Conservation (phyloP, 2,797 vertebrate species). For the Orestias chungarensis region DNA sequence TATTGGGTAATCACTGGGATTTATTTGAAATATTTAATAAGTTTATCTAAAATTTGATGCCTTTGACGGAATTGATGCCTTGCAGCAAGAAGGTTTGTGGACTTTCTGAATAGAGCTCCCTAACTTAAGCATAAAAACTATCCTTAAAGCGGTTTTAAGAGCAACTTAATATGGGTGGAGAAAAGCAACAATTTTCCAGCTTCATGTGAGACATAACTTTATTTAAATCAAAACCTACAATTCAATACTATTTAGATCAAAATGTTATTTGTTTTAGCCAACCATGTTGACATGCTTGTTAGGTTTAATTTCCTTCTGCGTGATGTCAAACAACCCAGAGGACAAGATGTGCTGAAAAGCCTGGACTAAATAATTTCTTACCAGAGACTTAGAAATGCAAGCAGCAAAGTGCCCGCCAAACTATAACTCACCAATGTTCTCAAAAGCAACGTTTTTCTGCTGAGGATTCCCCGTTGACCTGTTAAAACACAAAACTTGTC, state of each 20-base stretch:
- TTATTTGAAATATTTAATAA: not conserved
- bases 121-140: too few species aligned
- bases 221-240: slow-evolving; percentile 17
- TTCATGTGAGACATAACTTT: slow-evolving; percentile 51
- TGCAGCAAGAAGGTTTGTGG: too few species aligned
- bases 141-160: too few species aligned
- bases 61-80: too few species aligned
- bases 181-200: not conserved
- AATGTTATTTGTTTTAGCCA: slow-evolving; percentile 44
- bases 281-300: slow-evolving; percentile 13
- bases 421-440: slow-evolving; percentile 22
- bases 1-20: not conserved
- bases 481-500: slow-evolving; percentile 49
- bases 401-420: slow-evolving; percentile 32
- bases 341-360: slow-evolving; percentile 45
- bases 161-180: too few species aligned
- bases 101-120: too few species aligned
- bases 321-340: slow-evolving; percentile 64
- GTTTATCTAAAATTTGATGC: not conserved
- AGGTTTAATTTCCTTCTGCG: slow-evolving; percentile 50
- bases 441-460: slow-evolving; percentile 28
- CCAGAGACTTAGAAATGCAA: slow-evolving; percentile 46
- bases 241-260: slow-evolving; percentile 55
- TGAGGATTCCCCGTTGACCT: slow-evolving; percentile 34
- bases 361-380: slow-evolving; percentile 42